Evolutionary conservation across 92 coral and sea anemone species (phyloP), one percentile per base, ranked within the genome.

Genomic region (Parazoanthus darwini): DNA sequence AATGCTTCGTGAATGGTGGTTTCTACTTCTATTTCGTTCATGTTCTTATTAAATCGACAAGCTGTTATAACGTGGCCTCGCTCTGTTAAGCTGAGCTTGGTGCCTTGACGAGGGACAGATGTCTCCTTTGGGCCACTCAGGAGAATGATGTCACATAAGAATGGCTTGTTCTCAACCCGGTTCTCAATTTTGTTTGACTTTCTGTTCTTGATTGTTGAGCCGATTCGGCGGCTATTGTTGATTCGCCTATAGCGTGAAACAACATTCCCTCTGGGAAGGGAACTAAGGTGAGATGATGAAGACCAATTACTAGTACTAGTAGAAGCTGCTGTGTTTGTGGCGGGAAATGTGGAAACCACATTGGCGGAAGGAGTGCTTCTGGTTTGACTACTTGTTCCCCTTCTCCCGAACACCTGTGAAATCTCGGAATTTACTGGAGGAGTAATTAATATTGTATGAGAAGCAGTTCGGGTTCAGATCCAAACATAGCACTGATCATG

Each of bases 11-110:
- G 38, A 68, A 92, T 86, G 38, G 92, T 82, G 33, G 88, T 81
- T 78, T 92, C 90, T 23, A 92, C 92, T 79, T 92, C 84, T 37
- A 67, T 81, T 65, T 87, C 94, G 42, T 20, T 85, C 94, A 92
- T 92, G 35, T 54, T 71, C 89, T 90, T 90, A 84, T 58, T 68
- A 65, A 90, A 90, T 39, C 79, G 87, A 68, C 92, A 90, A 35
- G 86, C 94, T 74, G 93, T 79, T 46, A 92, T 87, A 1, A 90
- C 88, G 86, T 92, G 92, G 66, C 94, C 94, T 29, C 91, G 86
- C 76, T 90, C 92, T 77, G 80, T 82, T 44, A 90, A 65, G 42
- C 77, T 43, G n/a, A 86, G 58, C 50, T 87, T 78, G 43, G 93
- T 35, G 8, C 85, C 84, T 81, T 81, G 85, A 16, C 88, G 78